Percentiles rank a stretch among this genome's conserved stretches.
These are phyloP conservation scores for Rhyacichthys aspro DNA, from an alignment of 2,797 vertebrate species.

Conservation along the genomic window DNA sequence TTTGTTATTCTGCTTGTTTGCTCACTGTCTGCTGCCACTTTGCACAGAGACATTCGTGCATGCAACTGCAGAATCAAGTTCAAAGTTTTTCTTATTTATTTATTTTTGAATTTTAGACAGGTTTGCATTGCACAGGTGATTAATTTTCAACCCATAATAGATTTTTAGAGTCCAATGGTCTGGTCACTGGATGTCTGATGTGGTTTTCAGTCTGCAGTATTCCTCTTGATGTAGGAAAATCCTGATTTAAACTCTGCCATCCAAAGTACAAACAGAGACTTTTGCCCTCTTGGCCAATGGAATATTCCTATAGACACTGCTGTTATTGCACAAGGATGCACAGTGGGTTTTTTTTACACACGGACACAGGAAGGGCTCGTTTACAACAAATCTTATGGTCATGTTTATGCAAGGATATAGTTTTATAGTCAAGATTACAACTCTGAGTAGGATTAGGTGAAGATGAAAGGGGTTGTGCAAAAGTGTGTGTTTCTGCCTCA, in stretches of 20 bases:
- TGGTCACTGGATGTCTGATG: not conserved
- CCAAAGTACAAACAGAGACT: constrained; percentile 30
- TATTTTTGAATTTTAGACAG: constrained; percentile 1
- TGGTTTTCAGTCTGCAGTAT: not conserved
- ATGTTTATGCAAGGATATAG: constrained; percentile 11
- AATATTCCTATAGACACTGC: constrained; percentile 16
- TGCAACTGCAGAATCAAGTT: constrained; percentile 38
- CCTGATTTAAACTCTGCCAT: constrained; percentile 18
- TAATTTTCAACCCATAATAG: constrained; percentile 10
- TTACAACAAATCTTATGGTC: constrained; percentile 5
- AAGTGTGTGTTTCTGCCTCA: constrained; percentile 1
- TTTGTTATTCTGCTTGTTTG: constrained; percentile 71
- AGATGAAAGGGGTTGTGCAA: not conserved
- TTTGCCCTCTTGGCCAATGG: constrained; percentile 43
- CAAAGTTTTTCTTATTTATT: constrained; percentile 25
- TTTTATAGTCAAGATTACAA: constrained; percentile 6
- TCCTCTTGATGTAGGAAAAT: constrained; percentile 17
- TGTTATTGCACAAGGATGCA: constrained; percentile 27
- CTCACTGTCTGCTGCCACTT: constrained; percentile 55
- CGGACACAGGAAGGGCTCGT: constrained; percentile 1
- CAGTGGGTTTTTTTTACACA: constrained; percentile 1
- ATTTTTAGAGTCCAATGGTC: not conserved
- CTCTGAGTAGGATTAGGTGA: not conserved
- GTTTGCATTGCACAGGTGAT: not conserved
- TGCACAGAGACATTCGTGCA: constrained; percentile 9